Percentiles rank a stretch among this genome's conserved stretches.
These are phyloP conservation scores for Prunella fulvescens DNA, from an alignment of 2,113 vertebrate genomes.

Conservation along the genomic window DNA sequence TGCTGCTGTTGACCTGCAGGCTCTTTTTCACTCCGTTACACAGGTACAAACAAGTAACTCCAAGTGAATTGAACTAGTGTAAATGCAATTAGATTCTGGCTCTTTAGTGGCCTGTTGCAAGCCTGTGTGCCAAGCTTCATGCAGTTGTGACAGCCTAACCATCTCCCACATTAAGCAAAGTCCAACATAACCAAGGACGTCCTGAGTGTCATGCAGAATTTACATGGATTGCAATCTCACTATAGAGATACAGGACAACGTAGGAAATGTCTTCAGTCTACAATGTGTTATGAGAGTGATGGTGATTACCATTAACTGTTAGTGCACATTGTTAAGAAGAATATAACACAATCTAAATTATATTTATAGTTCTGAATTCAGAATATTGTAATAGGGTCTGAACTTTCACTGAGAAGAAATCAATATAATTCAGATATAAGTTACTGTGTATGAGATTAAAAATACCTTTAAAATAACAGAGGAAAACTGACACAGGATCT, in stretches of 20 bases:
- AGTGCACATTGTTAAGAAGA: not conserved
- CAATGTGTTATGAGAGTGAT: too few species aligned
- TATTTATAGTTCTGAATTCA: not conserved
- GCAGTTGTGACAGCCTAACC: not conserved
- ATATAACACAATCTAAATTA: not conserved
- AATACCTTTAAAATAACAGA: not conserved
- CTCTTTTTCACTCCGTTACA: slow-evolving; percentile 27
- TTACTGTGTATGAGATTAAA: not conserved
- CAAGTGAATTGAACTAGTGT: slow-evolving; percentile 36
- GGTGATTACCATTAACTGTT: not conserved
- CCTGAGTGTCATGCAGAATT: not conserved
- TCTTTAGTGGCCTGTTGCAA: not conserved
- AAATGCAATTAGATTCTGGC: slow-evolving; percentile 31
- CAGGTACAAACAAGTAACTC: slow-evolving; percentile 25
- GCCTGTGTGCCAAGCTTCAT: not conserved
- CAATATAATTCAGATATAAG: not conserved
- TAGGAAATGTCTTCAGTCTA: not conserved
- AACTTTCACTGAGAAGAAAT: not conserved
- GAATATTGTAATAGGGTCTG: not conserved
- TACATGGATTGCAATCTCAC: not conserved
- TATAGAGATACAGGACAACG: not conserved
- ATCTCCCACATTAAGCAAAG: not conserved
- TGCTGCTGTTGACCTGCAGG: not conserved
- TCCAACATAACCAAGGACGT: accelerated
- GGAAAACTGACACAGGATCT: not conserved